phyloP scores from a whole-genome alignment of 2,113 vertebrate species.

The Laterallus jamaicensis region DNA sequence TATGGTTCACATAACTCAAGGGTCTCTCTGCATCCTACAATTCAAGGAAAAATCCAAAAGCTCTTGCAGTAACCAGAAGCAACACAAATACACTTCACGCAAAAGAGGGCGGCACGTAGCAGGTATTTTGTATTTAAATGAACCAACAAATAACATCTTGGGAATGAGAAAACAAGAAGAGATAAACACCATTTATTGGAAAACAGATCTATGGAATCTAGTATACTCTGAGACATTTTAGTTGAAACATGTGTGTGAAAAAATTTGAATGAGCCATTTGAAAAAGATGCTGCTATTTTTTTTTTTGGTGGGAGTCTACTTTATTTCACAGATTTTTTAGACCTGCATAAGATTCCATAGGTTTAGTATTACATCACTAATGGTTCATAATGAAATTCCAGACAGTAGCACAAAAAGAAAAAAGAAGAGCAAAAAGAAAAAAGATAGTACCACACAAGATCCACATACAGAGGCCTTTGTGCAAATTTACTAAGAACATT shows the following conservation, averaged over 20 bases:
- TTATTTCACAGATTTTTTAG: conserved; percentile 67
- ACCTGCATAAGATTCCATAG: conserved; percentile 67
- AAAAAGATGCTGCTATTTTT: neutral
- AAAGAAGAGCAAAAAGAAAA: neutral
- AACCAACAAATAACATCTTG: neutral
- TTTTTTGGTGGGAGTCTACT: conserved; percentile 46
- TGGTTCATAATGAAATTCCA: conserved; percentile 72
- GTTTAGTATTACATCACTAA: conserved; percentile 71
- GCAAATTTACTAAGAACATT: conserved; percentile 21
- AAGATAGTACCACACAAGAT: neutral
- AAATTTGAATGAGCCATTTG: conserved; percentile 42
- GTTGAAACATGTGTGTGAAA: conserved; percentile 60
- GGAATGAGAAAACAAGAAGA: neutral
- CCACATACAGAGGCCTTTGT: neutral
- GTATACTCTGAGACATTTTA: conserved; percentile 63
- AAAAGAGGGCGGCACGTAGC: neutral
- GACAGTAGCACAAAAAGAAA: conserved; percentile 17
- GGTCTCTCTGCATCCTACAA: neutral
- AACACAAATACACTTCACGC: neutral
- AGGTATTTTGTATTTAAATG: neutral
- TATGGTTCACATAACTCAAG: neutral
- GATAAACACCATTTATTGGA: neutral
- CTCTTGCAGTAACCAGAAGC: neutral
- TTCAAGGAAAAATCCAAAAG: neutral
- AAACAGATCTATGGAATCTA: conserved; percentile 28